Percentiles rank a stretch among this genome's conserved stretches.
phyloP scores from a whole-genome alignment of 2,888 invertebrate genomes.

The Crioceris asparagi region DNA sequence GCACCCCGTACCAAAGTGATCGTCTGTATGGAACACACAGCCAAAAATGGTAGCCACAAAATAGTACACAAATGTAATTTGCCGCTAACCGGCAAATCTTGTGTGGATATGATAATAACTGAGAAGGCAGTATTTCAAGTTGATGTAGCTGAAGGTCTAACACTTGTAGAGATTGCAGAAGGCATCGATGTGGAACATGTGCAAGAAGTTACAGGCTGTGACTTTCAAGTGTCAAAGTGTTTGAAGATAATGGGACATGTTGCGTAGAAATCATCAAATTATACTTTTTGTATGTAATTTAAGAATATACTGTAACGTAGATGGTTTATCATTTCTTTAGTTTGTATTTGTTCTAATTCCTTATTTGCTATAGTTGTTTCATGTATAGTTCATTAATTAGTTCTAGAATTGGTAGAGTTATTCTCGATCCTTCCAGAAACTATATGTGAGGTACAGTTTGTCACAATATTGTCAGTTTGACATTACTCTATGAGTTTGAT shows the following conservation, averaged over 20 bases:
- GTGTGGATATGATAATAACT: slow-evolving; percentile 93
- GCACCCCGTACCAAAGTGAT: slow-evolving; percentile 86
- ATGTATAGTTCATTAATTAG: too few species aligned
- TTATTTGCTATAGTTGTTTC: too few species aligned
- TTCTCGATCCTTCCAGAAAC: too few species aligned
- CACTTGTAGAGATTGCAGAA: slow-evolving; percentile 78
- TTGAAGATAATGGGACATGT: slow-evolving; percentile 75
- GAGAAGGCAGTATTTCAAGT: slow-evolving; percentile 95
- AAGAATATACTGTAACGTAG: too few species aligned
- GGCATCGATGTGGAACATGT: slow-evolving; percentile 80
- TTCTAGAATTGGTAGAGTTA: too few species aligned
- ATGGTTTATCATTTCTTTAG: too few species aligned
- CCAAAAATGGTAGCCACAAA: slow-evolving; percentile 86
- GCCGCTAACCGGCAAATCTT: slow-evolving; percentile 87
- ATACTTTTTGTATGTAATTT: too few species aligned
- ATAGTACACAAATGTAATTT: slow-evolving; percentile 78
- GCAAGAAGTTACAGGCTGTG: slow-evolving; percentile 72
- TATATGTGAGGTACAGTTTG: too few species aligned
- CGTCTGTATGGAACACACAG: slow-evolving; percentile 93
- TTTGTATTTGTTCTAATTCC: too few species aligned
- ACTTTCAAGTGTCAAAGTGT: slow-evolving; percentile 70
- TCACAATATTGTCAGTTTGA: too few species aligned
- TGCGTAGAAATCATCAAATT: too few species aligned
- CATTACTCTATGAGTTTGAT: too few species aligned
- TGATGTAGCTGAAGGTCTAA: slow-evolving; percentile 69